phyloP scores from a whole-genome alignment of 2,113 vertebrate genomes.

The Brachypteracias leptosomus region DNA sequence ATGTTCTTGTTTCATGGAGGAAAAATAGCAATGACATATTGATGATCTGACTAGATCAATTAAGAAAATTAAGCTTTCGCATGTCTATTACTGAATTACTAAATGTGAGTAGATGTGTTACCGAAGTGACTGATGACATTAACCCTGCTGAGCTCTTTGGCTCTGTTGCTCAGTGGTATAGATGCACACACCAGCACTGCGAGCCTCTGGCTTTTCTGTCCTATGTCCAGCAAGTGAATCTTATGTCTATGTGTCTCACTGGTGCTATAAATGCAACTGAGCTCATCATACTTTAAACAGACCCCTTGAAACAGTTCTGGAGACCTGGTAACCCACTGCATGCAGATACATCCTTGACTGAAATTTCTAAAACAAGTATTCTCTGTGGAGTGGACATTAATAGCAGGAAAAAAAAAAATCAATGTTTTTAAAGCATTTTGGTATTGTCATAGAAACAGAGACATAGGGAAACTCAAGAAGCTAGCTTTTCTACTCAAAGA shows the following conservation, averaged over 20 bases:
- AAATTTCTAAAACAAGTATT: neutral
- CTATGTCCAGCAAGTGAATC: neutral
- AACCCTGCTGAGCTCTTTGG: neutral
- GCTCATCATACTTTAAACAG: neutral
- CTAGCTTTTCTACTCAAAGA: neutral
- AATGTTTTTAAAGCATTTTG: neutral
- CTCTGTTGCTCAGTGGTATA: accelerated
- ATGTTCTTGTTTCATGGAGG: neutral
- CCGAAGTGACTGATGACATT: accelerated
- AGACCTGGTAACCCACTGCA: neutral
- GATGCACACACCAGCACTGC: neutral
- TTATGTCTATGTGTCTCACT: accelerated
- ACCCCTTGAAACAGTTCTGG: neutral
- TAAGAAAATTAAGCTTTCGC: neutral
- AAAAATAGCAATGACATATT: neutral
- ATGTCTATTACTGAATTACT: neutral
- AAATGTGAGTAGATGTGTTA: neutral
- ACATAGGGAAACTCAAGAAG: neutral
- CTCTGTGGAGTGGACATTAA: neutral
- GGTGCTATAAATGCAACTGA: neutral
- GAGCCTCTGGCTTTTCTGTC: neutral
- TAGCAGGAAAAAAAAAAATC: neutral
- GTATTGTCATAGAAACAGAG: neutral
- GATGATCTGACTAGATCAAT: neutral
- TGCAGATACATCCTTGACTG: neutral